Evolutionary conservation across 2,113 vertebrate genomes (phyloP).

Genomic region (Pomatorhinus ruficollis): DNA sequence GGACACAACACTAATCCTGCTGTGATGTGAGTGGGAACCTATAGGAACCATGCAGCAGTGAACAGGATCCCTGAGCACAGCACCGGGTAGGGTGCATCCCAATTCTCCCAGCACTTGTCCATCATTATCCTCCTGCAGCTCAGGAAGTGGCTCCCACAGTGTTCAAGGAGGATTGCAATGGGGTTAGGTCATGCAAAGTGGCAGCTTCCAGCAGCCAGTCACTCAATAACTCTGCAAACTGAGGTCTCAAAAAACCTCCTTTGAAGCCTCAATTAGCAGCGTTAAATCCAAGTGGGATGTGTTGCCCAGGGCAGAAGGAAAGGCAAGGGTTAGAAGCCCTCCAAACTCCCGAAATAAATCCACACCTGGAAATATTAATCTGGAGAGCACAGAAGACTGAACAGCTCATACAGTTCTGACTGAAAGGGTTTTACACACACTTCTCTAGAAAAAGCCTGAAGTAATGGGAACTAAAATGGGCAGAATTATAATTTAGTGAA

Average conservation of each 20-base stretch:
- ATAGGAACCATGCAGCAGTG: background rate
- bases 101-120: background rate
- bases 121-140: fast-evolving
- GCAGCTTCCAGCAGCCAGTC: background rate
- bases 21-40: background rate
- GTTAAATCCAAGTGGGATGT: background rate
- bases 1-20: background rate
- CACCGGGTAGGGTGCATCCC: fast-evolving
- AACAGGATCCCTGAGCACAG: background rate
- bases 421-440: background rate
- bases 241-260: background rate
- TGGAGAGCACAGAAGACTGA: background rate
- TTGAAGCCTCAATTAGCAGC: background rate
- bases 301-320: fast-evolving
- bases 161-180: fast-evolving
- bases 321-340: background rate
- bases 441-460: background rate
- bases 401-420: background rate
- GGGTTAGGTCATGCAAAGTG: background rate
- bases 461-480: background rate
- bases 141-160: fast-evolving
- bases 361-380: background rate
- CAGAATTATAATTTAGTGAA: background rate
- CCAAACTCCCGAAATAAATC: background rate
- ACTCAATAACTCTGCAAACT: background rate